These are phyloP conservation scores for Colletes gigas DNA, from an alignment of 1,140 invertebrate species.

Conservation along the genomic window DNA sequence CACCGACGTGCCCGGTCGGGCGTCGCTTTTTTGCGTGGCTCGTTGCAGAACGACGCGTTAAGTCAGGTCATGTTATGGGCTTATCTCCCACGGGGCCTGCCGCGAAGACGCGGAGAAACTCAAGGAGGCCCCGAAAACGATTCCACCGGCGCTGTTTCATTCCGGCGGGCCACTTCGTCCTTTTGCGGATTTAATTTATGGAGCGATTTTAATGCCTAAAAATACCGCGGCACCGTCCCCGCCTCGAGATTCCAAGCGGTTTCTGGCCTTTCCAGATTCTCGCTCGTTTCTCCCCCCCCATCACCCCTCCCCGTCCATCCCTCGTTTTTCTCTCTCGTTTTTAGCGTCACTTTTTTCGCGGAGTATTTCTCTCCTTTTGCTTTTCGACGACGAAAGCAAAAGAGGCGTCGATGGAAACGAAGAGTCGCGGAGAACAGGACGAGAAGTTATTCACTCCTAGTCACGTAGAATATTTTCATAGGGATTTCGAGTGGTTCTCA, in stretches of 20 bases:
- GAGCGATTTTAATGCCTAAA: conserved; percentile 77
- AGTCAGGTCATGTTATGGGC: conserved; percentile 77
- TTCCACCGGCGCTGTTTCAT: conserved; percentile 65
- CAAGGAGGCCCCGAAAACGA: conserved; percentile 67
- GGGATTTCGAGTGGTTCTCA: too few relatives aligned
- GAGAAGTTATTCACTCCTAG: too few relatives aligned
- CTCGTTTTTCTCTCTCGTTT: not conserved
- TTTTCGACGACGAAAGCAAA: not conserved
- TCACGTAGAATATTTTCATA: too few relatives aligned
- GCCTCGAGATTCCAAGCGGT: conserved; percentile 71
- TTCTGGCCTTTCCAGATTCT: conserved; percentile 49
- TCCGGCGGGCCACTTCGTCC: conserved; percentile 63
- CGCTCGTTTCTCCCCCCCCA: not conserved
- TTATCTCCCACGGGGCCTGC: conserved; percentile 67
- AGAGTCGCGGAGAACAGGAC: too few relatives aligned
- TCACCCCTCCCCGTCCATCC: not conserved
- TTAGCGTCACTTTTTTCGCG: not conserved
- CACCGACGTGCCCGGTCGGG: conserved; percentile 13
- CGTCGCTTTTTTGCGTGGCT: conserved; percentile 31
- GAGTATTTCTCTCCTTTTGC: not conserved
- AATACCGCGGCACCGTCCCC: conserved; percentile 71
- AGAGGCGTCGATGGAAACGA: too few relatives aligned
- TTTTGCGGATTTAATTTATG: conserved; percentile 78
- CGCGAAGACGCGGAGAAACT: conserved; percentile 67
- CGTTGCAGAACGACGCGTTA: conserved; percentile 69